These are phyloP conservation scores for Sarcophaga rosellei DNA, from an alignment of 2,888 invertebrate species.

Conservation along the genomic window DNA sequence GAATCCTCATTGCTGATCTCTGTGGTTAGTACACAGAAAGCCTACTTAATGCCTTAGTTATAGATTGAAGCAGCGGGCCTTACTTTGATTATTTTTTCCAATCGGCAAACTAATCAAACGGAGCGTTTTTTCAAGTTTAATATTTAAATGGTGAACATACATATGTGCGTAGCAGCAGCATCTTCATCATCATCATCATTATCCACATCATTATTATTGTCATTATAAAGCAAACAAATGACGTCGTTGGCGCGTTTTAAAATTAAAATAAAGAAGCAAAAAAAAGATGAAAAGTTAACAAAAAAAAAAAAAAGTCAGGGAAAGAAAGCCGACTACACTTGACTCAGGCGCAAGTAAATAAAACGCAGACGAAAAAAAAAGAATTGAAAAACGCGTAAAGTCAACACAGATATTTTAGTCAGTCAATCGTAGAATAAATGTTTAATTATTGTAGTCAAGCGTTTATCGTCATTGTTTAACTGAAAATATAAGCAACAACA, in stretches of 20 bases:
- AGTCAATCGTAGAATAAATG: conserved; percentile 45
- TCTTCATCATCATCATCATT: conserved; percentile 35
- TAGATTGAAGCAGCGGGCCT: no score
- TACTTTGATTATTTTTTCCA: not conserved
- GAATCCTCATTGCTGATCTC: no score
- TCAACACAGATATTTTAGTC: conserved; percentile 58
- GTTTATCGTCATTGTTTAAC: conserved; percentile 65
- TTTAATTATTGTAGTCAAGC: conserved; percentile 74
- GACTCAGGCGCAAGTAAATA: conserved; percentile 68
- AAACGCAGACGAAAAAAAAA: conserved; percentile 15
- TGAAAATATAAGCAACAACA: conserved; percentile 72
- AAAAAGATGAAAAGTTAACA: not conserved
- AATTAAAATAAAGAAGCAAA: not conserved
- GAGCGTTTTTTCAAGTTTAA: conserved; percentile 14
- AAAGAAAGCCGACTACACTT: conserved; percentile 16
- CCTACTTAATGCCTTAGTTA: no score
- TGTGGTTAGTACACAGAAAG: no score
- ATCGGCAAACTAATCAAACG: conserved; percentile 33
- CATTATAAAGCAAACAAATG: conserved; percentile 16
- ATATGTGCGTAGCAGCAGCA: not conserved
- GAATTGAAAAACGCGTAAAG: conserved; percentile 35
- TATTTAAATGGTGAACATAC: not conserved
- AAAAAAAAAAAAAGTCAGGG: not conserved
- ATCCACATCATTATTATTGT: conserved; percentile 14
- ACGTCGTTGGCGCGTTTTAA: not conserved